Evolutionary conservation across 2,888 invertebrate genomes (phyloP), one percentile per base, ranked within the genome.

Genomic region (Brachypalpus laphriformis): DNA sequence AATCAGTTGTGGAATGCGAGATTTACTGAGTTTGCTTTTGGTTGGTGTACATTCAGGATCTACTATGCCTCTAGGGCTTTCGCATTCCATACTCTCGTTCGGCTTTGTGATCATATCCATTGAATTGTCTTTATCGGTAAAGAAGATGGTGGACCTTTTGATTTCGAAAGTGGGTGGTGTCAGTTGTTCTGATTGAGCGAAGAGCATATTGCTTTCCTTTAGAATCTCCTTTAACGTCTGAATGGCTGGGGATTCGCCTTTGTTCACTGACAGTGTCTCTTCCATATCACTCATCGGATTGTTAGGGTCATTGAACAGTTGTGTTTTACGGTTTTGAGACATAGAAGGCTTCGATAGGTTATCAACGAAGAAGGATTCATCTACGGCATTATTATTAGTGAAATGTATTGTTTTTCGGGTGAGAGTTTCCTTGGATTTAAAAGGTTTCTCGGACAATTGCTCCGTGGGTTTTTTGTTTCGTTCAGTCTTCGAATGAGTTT

Each of bases 1-100:
- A 65, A 85, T 85, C 6, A 80, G 20, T 31, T 80, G 74, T 7
- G 83, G 83, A 31, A 85, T 85, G n/a, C 81, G 70, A 5, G 83
- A 85, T 34, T 65, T 74, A 9, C 40, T 75, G 18, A 63, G 28
- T 5, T 31, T 65, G 16, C 25, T 40, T 34, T 80, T 85, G 2
- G 80, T 51, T 0, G 80, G 83, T 16, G 80, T 78, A 51, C 59
- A 28, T 20, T 81, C 74, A n/a, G 2, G 14, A 8, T 72, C 45
- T 7, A 14, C 20, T 1, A 20, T 14, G 3, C 2, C 14, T 14
- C 16, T 28, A 2, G 56, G 45, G 8, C 34, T 47, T 0, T 47
- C 61, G 14, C 4, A 9, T 9, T 80, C 74, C 42, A 59, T 66
- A 11, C 4, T 45, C 22, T 71, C 49, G 3, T 51, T 34, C 5